Evolutionary conservation across 1,140 invertebrate species (phyloP).

Genomic region (Heliconius congener): DNA sequence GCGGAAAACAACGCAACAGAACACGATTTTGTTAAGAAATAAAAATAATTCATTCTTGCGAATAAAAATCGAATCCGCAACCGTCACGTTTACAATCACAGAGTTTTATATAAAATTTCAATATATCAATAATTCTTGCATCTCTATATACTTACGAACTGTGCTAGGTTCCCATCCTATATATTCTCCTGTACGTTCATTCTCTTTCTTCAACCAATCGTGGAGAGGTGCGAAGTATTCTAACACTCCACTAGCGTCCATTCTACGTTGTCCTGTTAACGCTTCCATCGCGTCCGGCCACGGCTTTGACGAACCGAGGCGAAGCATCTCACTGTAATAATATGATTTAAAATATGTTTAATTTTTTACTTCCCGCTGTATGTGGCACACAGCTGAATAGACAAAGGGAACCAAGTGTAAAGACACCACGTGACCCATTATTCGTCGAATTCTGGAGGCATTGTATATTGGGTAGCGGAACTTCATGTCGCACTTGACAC

Average conservation of each 20-base stretch:
- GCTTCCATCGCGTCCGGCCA: constrained; percentile 92
- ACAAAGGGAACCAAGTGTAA: neutral
- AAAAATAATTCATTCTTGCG: too few species aligned
- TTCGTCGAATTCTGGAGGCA: neutral
- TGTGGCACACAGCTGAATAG: neutral
- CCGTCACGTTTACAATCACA: too few species aligned
- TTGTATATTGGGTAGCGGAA: neutral
- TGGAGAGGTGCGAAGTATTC: constrained; percentile 90
- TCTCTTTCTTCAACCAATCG: constrained; percentile 90
- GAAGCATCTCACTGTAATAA: constrained; percentile 85
- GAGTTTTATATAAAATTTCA: too few species aligned
- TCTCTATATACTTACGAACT: constrained; percentile 61
- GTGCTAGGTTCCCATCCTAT: constrained; percentile 89
- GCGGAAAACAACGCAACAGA: too few species aligned
- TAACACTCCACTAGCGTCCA: constrained; percentile 88
- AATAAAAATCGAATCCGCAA: too few species aligned
- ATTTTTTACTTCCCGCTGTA: too few species aligned
- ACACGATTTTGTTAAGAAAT: too few species aligned
- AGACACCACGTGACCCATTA: neutral
- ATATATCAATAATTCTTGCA: too few species aligned
- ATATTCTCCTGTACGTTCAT: constrained; percentile 85
- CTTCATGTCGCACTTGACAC: neutral
- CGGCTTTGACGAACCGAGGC: constrained; percentile 89
- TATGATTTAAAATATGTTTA: neutral
- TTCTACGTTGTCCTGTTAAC: constrained; percentile 88